Base-by-base conservation (phyloP, 2,888 invertebrate species). In the Lutraria lutraria region DNA sequence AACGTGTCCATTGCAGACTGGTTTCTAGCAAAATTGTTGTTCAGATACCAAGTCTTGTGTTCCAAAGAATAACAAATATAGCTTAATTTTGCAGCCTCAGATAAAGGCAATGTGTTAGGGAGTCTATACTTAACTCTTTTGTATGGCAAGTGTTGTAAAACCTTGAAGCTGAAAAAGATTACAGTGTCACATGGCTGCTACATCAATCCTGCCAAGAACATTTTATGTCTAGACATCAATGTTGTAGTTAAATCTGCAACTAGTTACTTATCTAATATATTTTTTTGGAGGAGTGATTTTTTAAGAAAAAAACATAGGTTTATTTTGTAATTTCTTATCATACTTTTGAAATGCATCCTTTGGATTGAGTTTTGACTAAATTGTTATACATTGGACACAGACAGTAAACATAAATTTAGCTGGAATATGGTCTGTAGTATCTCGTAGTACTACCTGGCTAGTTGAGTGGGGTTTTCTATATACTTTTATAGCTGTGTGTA, bases 391-490 rank as follows among this genome's bases (percentile, higher is more conserved):
- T 76, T 76, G 29, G 76, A 15, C 34, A 76, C 31, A 76, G 16
- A 76, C 16, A 31, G 13, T 16, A 16, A 10, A 19, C 25, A 34
- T 31, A 31, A 76, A 76, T 76, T 76, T 76, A 31, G 29, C 76
- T 76, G 19, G 29, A 76, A 31, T 31, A 76, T 31, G 31, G 76
- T 76, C 31, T 76, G 76, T 76, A 31, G 56, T 56, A 53, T 83
- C 56, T 79, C 81, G n/a, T 88, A 81, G 88, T 88, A 68, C 21
- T 88, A 81, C 88, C 72, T 83, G 88, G 85, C 72, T 85, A 85
- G 85, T 52, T 85, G 88, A 85, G 88, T 81, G 88, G 79, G 60
- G 54, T 53, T 84, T 84, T 31, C 76, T 80, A 56, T 79, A 85
- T 56, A 29, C 21, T 63, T 72, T 87, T 82, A 54, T 12, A 56